A percentile compares a stretch with the other conserved stretches of the same genome.
phyloP scores from a whole-genome alignment of 2,113 vertebrate genomes.

The Carassius gibelio region DNA sequence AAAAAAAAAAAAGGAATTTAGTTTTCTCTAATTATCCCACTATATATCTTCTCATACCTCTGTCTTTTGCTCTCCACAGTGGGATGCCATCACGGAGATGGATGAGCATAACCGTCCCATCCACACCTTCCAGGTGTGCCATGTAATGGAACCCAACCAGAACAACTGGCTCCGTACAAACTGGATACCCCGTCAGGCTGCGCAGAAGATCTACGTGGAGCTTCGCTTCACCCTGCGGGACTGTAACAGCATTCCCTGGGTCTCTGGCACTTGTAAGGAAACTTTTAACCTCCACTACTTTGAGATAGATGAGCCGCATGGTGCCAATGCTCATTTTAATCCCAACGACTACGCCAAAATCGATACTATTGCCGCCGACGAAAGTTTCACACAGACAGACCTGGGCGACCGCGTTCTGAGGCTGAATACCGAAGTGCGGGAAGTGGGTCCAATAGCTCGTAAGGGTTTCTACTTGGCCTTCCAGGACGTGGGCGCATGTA shows the following conservation, averaged over 20 bases:
- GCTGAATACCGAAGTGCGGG: conserved; percentile 94
- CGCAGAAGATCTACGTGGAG: conserved; percentile 94
- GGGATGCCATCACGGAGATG: conserved; percentile 99
- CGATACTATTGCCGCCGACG: conserved; percentile 96
- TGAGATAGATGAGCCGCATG: conserved; percentile 87
- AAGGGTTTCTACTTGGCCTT: conserved; percentile 96
- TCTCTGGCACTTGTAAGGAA: conserved; percentile 96
- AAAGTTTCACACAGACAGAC: conserved; percentile 98
- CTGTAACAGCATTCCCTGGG: conserved; percentile 98
- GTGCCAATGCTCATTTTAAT: conserved; percentile 79
- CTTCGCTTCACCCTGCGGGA: conserved; percentile 96
- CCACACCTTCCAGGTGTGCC: conserved; percentile 98
- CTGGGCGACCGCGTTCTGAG: conserved; percentile 95
- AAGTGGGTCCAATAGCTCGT: conserved; percentile 84
- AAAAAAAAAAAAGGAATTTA: no score
- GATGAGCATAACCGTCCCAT: conserved; percentile 96
- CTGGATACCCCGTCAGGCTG: conserved; percentile 93
- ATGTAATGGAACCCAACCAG: conserved; percentile 97
- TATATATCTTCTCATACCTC: conserved; percentile 20
- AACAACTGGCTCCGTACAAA: conserved; percentile 98
- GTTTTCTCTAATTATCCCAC: neutral
- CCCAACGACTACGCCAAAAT: conserved; percentile 90
- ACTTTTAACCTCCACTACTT: conserved; percentile 97
- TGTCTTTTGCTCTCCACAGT: conserved; percentile 75
- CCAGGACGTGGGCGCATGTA: conserved; percentile 96